Evolutionary conservation across 2,113 vertebrate genomes (phyloP).

Genomic region (Nettapus auritus): DNA sequence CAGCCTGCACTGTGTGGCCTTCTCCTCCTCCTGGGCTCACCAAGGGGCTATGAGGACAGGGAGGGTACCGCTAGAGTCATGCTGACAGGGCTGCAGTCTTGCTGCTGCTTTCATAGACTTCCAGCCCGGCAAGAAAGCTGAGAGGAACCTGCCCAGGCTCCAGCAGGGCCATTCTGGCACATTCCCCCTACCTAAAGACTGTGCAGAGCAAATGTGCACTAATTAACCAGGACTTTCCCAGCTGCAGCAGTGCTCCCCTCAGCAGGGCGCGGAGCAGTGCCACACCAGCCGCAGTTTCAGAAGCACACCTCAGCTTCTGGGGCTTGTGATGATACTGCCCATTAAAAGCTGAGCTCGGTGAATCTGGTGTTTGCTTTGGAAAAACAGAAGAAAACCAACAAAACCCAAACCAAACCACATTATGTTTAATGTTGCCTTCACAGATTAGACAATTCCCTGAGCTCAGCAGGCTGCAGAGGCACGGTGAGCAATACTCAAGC

Average conservation of each 20-base stretch:
- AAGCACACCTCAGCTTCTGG: neutral
- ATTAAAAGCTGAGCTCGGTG: neutral
- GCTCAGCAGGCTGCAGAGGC: neutral
- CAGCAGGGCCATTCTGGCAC: neutral
- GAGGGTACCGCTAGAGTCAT: neutral
- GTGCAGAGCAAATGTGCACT: neutral
- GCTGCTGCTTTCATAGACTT: neutral
- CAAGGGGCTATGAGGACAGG: neutral
- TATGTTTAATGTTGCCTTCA: neutral
- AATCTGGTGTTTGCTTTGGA: neutral
- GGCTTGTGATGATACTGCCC: neutral
- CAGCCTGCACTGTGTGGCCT: neutral
- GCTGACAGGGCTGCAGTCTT: neutral
- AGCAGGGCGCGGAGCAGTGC: neutral
- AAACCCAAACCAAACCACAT: neutral
- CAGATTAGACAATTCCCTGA: neutral
- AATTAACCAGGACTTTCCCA: neutral
- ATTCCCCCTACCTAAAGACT: neutral
- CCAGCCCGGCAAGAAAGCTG: neutral
- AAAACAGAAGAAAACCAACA: neutral
- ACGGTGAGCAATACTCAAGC: neutral
- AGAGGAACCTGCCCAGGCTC: neutral
- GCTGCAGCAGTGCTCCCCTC: neutral
- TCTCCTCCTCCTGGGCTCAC: neutral
- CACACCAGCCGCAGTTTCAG: neutral